Conservation (phyloP, 2,797 vertebrate genomes). For the Microcaecilia unicolor region DNA sequence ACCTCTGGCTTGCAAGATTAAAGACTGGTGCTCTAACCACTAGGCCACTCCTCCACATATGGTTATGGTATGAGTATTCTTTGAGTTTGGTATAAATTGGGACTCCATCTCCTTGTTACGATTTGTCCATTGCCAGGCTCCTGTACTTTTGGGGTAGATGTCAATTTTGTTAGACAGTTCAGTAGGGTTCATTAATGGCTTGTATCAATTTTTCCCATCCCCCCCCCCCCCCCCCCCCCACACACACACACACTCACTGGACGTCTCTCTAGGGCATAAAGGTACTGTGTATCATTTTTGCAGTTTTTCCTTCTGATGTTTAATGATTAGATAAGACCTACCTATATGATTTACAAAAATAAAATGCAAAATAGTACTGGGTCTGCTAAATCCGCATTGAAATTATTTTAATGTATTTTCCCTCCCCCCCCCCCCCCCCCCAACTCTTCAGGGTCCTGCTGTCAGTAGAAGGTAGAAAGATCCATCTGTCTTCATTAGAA, state of each 20-base stretch:
- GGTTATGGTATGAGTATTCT: no score
- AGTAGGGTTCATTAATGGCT: conserved; percentile 24
- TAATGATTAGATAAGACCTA: background rate
- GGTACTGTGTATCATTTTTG: no score
- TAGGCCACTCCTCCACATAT: no score
- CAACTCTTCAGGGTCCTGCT: background rate
- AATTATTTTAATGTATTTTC: background rate
- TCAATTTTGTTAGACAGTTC: conserved; percentile 27
- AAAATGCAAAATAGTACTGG: background rate
- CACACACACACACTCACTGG: no score
- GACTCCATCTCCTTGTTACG: no score
- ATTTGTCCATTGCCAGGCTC: no score
- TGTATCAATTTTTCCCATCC: conserved; percentile 49
- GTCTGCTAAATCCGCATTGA: background rate
- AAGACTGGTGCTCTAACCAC: no score
- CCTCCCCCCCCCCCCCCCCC: background rate
- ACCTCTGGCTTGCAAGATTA: no score
- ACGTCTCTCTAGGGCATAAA: conserved; percentile 28
- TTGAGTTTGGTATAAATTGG: no score
- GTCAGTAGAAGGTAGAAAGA: background rate
- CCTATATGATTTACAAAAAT: no score
- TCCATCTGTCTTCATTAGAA: background rate
- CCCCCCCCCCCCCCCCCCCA: no score
- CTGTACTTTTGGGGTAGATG: conserved; percentile 18
- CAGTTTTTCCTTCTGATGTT: background rate